Evolutionary conservation across 2,888 invertebrate genomes (phyloP).

Genomic region (Ophion costatus): DNA sequence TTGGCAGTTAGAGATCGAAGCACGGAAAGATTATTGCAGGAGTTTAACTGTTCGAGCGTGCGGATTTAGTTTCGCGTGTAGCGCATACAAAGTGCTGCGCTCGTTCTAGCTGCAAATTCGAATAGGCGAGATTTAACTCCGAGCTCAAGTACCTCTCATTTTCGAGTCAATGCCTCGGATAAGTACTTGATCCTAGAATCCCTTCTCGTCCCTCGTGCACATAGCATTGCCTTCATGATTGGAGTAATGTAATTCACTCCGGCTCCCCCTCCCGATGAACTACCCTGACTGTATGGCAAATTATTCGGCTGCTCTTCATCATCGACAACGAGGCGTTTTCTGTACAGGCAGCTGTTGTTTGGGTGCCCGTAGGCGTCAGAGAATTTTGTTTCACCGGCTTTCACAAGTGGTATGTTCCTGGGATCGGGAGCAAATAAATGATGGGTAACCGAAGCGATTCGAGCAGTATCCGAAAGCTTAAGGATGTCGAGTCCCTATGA

Average conservation of each 20-base stretch:
- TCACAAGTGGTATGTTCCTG: not conserved
- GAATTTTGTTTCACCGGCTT: not conserved
- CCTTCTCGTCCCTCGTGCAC: slow-evolving; percentile 2
- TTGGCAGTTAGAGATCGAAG: not conserved
- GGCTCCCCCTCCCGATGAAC: not conserved
- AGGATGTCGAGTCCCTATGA: too few relatives aligned
- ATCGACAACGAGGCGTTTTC: not conserved
- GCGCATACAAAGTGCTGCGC: slow-evolving; percentile 4
- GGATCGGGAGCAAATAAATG: not conserved
- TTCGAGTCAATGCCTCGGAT: slow-evolving; percentile 63
- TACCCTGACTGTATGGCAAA: not conserved
- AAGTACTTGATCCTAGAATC: slow-evolving; percentile 61
- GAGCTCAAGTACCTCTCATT: slow-evolving; percentile 63
- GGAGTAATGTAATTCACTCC: slow-evolving; percentile 58
- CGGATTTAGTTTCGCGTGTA: not conserved
- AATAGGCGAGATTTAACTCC: slow-evolving; percentile 63
- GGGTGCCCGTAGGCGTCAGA: not conserved
- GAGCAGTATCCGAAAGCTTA: not conserved
- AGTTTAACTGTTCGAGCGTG: not conserved
- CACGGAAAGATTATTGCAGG: not conserved
- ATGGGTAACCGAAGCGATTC: not conserved
- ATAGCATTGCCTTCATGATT: slow-evolving; percentile 30
- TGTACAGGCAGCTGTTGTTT: not conserved
- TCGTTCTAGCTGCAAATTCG: slow-evolving; percentile 60
- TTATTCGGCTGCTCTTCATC: not conserved